A percentile compares a stretch with the other conserved stretches of the same genome.
These are phyloP conservation scores for Anguilla rostrata DNA, from an alignment of 2,113 vertebrate species.

Conservation along the genomic window DNA sequence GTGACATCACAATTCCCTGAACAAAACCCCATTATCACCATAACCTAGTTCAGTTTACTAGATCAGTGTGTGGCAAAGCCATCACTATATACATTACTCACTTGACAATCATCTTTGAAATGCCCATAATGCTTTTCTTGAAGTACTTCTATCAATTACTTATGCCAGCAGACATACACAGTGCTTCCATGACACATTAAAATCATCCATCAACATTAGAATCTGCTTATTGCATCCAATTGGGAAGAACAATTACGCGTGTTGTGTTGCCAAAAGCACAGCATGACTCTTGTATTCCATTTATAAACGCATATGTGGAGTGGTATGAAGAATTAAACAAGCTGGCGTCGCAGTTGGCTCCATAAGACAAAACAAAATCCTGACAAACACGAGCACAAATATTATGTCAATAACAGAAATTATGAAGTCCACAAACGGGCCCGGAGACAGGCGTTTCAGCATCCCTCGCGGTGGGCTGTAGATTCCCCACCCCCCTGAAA, in stretches of 20 bases:
- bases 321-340: background rate
- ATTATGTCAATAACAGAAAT: too few relatives aligned
- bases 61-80: too few relatives aligned
- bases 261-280: background rate
- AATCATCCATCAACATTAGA: background rate
- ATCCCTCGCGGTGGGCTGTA: background rate
- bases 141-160: background rate
- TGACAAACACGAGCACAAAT: background rate
- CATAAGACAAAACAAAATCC: background rate
- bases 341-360: background rate
- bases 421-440: background rate
- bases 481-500: too few relatives aligned
- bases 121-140: background rate
- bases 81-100: background rate
- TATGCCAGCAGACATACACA: background rate
- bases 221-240: background rate
- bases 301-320: background rate
- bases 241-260: background rate
- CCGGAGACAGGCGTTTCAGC: background rate
- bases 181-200: background rate
- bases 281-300: background rate
- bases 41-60: background rate
- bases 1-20: background rate
- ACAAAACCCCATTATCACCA: background rate
- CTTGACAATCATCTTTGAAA: background rate